Percentiles rank a stretch among this genome's conserved stretches.
Evolutionary conservation across 2,888 invertebrate species (phyloP).

Genomic region (Calephelis perditalis): DNA sequence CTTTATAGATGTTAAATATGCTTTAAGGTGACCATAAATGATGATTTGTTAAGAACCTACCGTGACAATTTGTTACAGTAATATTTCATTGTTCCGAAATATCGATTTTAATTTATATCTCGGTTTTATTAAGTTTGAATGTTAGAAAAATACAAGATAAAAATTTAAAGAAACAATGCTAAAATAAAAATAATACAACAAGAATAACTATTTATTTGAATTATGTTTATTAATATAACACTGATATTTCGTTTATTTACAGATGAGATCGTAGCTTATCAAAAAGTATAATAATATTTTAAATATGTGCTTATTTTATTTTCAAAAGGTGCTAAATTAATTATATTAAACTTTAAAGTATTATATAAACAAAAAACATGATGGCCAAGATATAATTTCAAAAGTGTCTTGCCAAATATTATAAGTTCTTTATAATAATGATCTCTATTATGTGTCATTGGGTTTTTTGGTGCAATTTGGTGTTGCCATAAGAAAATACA

Average conservation of each 20-base stretch:
- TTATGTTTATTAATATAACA: no score
- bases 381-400: slow-evolving; percentile 33
- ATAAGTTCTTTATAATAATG: slow-evolving; percentile 15
- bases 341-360: slow-evolving; percentile 5
- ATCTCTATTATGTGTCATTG: slow-evolving; percentile 44
- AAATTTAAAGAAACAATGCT: no score
- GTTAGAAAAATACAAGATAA: no score
- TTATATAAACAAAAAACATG: slow-evolving; percentile 8
- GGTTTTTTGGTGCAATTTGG: slow-evolving; percentile 40
- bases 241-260: neutral
- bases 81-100: no score
- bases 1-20: no score
- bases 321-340: slow-evolving; percentile 16
- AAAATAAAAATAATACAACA: no score
- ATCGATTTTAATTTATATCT: no score
- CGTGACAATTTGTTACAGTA: no score
- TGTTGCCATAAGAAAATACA: slow-evolving; percentile 38
- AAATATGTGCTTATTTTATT: slow-evolving; percentile 9
- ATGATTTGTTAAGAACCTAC: no score
- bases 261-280: neutral
- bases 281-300: slow-evolving; percentile 3
- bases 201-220: no score
- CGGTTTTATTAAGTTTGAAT: no score
- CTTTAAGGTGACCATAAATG: no score
- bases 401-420: slow-evolving; percentile 24